Evolutionary conservation across 2,888 invertebrate species (phyloP).

Genomic region (Ochropleura plecta): DNA sequence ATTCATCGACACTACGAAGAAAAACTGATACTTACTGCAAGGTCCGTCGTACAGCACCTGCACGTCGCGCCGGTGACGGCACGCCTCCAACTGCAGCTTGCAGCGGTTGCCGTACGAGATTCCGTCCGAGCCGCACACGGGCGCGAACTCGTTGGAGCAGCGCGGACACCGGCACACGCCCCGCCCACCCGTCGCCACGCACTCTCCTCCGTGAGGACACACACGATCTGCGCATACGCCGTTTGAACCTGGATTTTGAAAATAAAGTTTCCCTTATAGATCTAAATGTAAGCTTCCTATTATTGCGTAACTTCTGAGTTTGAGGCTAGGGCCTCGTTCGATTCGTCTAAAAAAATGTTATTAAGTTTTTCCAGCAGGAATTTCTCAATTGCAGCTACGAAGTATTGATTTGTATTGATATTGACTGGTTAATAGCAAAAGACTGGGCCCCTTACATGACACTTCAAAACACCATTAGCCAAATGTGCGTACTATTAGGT

Average conservation of each 20-base stretch:
- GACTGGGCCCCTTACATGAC: neutral
- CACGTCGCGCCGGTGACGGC: conserved; percentile 94
- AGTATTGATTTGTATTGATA: neutral
- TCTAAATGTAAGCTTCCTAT: neutral
- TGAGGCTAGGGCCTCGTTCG: neutral
- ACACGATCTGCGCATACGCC: conserved; percentile 93
- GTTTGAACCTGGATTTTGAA: conserved; percentile 87
- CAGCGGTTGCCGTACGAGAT: conserved; percentile 96
- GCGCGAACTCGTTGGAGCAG: conserved; percentile 95
- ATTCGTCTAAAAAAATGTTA: neutral
- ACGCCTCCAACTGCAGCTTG: conserved; percentile 95
- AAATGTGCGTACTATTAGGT: neutral
- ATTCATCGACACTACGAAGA: neutral
- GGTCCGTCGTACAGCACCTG: conserved; percentile 95
- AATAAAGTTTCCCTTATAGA: neutral
- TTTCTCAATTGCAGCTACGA: neutral
- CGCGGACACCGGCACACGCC: conserved; percentile 96
- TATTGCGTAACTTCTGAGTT: neutral
- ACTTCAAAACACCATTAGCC: neutral
- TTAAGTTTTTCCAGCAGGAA: neutral
- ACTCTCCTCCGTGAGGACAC: conserved; percentile 94
- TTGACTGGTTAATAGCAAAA: neutral
- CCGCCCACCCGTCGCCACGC: conserved; percentile 92
- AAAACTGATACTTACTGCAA: conserved; percentile 93
- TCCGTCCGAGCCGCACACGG: conserved; percentile 96